A percentile compares a stretch with the other conserved stretches of the same genome.
These are phyloP conservation scores for Zaprionus africanus DNA, from an alignment of 1,140 invertebrate genomes.

Conservation along the genomic window DNA sequence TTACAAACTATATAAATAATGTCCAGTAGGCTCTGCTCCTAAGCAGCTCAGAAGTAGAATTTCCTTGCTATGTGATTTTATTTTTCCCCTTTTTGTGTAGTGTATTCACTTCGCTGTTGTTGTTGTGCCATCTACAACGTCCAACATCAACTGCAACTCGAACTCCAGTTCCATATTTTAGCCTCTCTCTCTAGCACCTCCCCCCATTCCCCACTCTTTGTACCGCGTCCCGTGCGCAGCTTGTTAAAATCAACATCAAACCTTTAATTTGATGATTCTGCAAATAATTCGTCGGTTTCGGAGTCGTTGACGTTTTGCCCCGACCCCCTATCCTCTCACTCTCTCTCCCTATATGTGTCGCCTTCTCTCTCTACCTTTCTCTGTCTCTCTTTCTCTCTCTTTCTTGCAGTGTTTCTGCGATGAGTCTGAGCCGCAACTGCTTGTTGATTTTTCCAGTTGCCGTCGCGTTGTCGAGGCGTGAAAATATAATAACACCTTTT, in stretches of 20 bases:
- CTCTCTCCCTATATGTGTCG: not conserved
- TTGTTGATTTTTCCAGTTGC: slow-evolving; percentile 45
- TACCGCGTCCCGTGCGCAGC: slow-evolving; percentile 42
- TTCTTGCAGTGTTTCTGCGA: slow-evolving; percentile 2
- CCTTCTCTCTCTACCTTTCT: not conserved
- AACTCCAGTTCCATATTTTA: slow-evolving; percentile 49
- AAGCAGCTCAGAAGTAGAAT: too few species aligned
- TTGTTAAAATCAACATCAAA: slow-evolving; percentile 82
- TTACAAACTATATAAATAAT: too few species aligned
- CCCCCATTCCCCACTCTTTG: not conserved
- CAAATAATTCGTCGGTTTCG: slow-evolving; percentile 70
- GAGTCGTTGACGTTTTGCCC: slow-evolving; percentile 68
- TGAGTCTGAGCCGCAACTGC: slow-evolving; percentile 4
- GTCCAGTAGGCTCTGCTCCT: too few species aligned
- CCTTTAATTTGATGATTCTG: slow-evolving; percentile 83
- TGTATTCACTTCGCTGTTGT: slow-evolving; percentile 17
- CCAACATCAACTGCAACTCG: slow-evolving; percentile 25
- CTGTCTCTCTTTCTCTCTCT: not conserved
- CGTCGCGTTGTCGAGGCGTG: slow-evolving; percentile 70
- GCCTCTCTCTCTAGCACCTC: not conserved
- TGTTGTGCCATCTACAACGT: slow-evolving; percentile 21
- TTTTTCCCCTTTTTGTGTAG: not conserved
- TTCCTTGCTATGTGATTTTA: not conserved
- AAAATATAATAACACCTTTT: slow-evolving; percentile 81
- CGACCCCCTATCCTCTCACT: not conserved